phyloP scores from a whole-genome alignment of 2,797 vertebrate genomes.

The Protonibea diacanthus region DNA sequence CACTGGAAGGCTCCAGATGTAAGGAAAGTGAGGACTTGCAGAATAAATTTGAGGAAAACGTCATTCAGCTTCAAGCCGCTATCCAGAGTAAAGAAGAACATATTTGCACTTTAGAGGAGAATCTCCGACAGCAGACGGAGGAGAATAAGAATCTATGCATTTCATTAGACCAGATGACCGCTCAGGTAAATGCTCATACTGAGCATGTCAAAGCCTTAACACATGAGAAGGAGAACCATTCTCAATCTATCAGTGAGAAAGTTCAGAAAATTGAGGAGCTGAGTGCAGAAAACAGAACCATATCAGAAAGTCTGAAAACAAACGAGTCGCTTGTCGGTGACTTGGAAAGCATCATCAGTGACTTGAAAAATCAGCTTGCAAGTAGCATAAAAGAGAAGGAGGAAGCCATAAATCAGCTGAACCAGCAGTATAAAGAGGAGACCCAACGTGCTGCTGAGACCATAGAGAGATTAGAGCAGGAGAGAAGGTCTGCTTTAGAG shows the following conservation, averaged over 20 bases:
- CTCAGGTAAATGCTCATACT: constrained; percentile 89
- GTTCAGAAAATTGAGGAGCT: constrained; percentile 89
- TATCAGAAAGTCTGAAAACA: constrained; percentile 87
- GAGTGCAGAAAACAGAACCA: constrained; percentile 86
- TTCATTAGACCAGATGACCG: constrained; percentile 86
- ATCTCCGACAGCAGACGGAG: constrained; percentile 82
- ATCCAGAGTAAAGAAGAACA: constrained; percentile 79
- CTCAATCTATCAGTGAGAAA: constrained; percentile 88
- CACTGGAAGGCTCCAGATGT: constrained; percentile 77
- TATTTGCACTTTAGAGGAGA: constrained; percentile 89
- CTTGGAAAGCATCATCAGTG: constrained; percentile 84
- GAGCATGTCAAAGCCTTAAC: constrained; percentile 88
- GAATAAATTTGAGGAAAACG: constrained; percentile 84
- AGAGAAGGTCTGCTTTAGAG: constrained; percentile 87
- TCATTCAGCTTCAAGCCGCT: constrained; percentile 74
- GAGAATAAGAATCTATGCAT: constrained; percentile 85
- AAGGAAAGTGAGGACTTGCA: constrained; percentile 85
- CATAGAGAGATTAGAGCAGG: constrained; percentile 85
- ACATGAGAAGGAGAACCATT: constrained; percentile 87
- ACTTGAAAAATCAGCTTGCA: constrained; percentile 88
- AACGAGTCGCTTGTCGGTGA: constrained; percentile 84
- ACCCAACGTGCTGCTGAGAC: constrained; percentile 80
- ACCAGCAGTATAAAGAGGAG: constrained; percentile 85
- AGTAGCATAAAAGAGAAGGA: constrained; percentile 89
- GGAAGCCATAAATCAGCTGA: constrained; percentile 87